Evolutionary conservation across 2,113 vertebrate genomes (phyloP).

Genomic region (Anolis sagrei): DNA sequence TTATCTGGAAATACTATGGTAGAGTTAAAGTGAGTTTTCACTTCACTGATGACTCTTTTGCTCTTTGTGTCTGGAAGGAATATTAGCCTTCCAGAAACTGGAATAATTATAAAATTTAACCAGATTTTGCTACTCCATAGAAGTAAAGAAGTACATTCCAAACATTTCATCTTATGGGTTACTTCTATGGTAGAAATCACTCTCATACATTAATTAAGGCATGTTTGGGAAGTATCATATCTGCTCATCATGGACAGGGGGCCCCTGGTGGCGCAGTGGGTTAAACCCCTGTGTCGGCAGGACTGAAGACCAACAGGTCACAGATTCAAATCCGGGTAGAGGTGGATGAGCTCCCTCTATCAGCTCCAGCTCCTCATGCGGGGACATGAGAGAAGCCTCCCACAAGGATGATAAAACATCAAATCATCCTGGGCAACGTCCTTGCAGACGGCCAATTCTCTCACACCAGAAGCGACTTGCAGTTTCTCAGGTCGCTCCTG

Average conservation of each 20-base stretch:
- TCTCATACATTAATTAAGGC: background rate
- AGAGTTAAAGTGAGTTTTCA: background rate
- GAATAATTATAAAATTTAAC: background rate
- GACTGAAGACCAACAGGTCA: too few relatives aligned
- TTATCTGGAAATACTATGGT: background rate
- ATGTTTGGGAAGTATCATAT: background rate
- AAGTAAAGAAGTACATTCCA: background rate
- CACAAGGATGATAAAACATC: too few relatives aligned
- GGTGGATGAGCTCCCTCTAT: too few relatives aligned
- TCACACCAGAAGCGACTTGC: too few relatives aligned
- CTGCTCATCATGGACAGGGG: background rate
- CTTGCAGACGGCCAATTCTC: too few relatives aligned
- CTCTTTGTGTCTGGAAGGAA: background rate
- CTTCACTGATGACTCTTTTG: background rate
- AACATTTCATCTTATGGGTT: background rate
- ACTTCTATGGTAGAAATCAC: background rate
- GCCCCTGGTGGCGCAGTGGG: too few relatives aligned
- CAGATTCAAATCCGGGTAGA: too few relatives aligned
- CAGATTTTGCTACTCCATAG: background rate
- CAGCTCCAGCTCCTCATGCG: too few relatives aligned
- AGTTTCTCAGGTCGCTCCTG: too few relatives aligned
- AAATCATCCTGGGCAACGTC: too few relatives aligned
- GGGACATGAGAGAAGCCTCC: too few relatives aligned
- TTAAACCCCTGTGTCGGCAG: too few relatives aligned
- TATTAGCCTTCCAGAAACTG: background rate